Conservation (phyloP, 2,888 invertebrate genomes). For the Ormyrus thymus region DNA sequence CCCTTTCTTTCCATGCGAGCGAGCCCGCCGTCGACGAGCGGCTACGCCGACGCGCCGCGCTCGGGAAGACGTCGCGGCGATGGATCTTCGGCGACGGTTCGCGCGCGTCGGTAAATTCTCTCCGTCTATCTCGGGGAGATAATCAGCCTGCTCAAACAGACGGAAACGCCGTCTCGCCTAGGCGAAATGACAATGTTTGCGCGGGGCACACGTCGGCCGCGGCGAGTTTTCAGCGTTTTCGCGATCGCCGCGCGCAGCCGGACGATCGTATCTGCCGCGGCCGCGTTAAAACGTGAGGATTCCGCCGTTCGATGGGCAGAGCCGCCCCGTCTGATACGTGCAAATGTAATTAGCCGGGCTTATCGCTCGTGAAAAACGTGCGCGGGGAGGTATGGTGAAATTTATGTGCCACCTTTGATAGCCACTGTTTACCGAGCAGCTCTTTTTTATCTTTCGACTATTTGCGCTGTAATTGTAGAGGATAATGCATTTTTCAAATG, state of each 20-base stretch:
- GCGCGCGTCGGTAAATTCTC: conserved; percentile 31
- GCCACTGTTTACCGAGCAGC: too few relatives aligned
- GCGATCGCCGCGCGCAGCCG: too few relatives aligned
- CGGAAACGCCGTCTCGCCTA: conserved; percentile 39
- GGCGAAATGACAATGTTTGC: conserved; percentile 24
- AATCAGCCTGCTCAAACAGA: conserved; percentile 46
- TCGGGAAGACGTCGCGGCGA: too few relatives aligned
- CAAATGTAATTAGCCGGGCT: not conserved
- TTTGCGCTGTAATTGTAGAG: too few relatives aligned
- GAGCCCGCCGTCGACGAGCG: too few relatives aligned
- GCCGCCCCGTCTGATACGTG: not conserved
- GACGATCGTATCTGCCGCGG: conserved; percentile 23
- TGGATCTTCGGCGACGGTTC: too few relatives aligned
- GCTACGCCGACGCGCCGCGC: not conserved
- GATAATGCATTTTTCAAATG: too few relatives aligned
- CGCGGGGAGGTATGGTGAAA: too few relatives aligned
- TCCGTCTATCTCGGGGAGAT: conserved; percentile 22
- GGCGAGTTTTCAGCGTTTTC: not conserved
- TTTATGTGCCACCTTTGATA: too few relatives aligned
- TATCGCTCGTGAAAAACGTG: too few relatives aligned
- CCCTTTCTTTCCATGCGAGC: conserved; percentile 4
- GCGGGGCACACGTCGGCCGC: not conserved
- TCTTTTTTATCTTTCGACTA: too few relatives aligned
- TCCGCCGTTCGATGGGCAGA: conserved; percentile 29
- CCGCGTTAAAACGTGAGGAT: conserved; percentile 24